Evolutionary conservation across 2,797 vertebrate species (phyloP).

Genomic region (Podarcis lilfordi): DNA sequence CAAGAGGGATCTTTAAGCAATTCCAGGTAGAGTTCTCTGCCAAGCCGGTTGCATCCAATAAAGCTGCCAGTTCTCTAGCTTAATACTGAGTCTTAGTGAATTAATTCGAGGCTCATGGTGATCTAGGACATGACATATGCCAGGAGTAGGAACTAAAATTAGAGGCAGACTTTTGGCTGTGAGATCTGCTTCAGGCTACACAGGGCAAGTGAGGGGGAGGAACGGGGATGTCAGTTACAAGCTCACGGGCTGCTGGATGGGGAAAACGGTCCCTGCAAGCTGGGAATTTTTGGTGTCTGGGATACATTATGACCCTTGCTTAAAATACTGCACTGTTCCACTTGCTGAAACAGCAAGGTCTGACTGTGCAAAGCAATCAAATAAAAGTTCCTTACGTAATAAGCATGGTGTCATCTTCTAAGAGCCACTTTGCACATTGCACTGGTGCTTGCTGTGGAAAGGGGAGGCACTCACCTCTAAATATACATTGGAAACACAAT

Average conservation of each 20-base stretch:
- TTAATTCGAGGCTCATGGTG: slow-evolving; percentile 71
- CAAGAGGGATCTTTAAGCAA: slow-evolving; percentile 35
- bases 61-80: slow-evolving; percentile 70
- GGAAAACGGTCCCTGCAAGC: background rate
- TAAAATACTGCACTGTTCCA: slow-evolving; percentile 12
- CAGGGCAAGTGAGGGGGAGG: slow-evolving; percentile 57
- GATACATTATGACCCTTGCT: background rate
- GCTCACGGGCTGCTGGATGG: slow-evolving; percentile 10
- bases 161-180: slow-evolving; percentile 72
- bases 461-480: background rate
- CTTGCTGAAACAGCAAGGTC: background rate
- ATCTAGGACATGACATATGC: slow-evolving; percentile 71
- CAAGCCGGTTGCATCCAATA: slow-evolving; percentile 51
- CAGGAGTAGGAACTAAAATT: slow-evolving; percentile 74
- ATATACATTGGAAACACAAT: background rate
- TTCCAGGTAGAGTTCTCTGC: slow-evolving; percentile 60
- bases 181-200: slow-evolving; percentile 65
- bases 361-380: background rate
- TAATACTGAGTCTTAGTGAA: slow-evolving; percentile 71
- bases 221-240: slow-evolving; percentile 35
- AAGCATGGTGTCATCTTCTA: background rate
- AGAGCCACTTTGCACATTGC: background rate
- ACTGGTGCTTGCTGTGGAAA: background rate
- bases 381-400: background rate
- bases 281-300: slow-evolving; percentile 4